These are phyloP conservation scores for Dermatemys mawii DNA, from an alignment of 2,113 vertebrate genomes.

Conservation along the genomic window DNA sequence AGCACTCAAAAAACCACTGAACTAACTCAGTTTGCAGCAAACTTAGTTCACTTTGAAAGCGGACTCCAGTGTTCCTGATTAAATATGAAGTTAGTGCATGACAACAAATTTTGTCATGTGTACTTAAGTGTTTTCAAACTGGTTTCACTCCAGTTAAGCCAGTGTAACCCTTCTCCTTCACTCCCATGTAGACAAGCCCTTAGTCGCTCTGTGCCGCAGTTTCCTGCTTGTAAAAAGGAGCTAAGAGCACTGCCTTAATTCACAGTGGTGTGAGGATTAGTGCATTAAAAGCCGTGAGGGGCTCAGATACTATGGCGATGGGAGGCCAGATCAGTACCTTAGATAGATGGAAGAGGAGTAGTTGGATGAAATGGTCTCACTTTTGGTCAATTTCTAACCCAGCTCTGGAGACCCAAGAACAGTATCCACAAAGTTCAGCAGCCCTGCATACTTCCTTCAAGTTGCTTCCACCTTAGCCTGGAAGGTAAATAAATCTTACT, in stretches of 20 bases:
- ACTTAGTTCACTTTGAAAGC: too few species aligned
- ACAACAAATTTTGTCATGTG: too few species aligned
- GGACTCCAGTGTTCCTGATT: too few species aligned
- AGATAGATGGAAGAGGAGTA: background rate
- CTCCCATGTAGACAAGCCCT: too few species aligned
- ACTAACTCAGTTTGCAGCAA: too few species aligned
- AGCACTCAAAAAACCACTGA: too few species aligned
- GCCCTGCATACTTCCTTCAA: background rate
- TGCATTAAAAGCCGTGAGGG: background rate
- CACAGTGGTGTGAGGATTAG: background rate
- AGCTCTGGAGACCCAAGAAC: fast-evolving
- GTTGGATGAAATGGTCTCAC: background rate
- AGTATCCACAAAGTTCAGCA: background rate
- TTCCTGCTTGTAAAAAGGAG: background rate
- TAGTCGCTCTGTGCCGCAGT: background rate
- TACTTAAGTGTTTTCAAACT: too few species aligned
- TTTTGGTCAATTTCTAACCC: background rate
- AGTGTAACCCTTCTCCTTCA: too few species aligned
- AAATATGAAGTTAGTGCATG: too few species aligned
- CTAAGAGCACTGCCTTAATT: background rate
- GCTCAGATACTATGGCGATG: background rate
- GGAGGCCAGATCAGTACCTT: too few species aligned
- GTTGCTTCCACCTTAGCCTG: background rate
- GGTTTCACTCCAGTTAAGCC: too few species aligned
- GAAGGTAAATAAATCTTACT: too few species aligned